Evolutionary conservation across 30 jellyfish, hydroid and myxozoan genomes (phyloP).

Genomic region (Morbakka virulenta): DNA sequence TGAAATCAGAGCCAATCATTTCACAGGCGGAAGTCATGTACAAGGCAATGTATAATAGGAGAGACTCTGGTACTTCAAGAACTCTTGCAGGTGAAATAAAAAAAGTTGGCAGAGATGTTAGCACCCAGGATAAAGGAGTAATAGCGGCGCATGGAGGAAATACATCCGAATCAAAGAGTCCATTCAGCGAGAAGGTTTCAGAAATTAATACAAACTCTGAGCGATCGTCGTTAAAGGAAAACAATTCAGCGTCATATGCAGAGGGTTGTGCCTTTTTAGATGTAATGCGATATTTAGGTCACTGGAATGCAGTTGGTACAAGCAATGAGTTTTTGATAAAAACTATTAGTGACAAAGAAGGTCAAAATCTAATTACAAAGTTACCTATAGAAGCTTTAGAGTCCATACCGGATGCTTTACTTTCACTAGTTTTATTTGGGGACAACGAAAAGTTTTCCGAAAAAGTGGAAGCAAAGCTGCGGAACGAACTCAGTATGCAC

Average conservation of each 20-base stretch:
- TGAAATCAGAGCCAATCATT: slow-evolving; percentile 72
- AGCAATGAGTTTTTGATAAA: too few species aligned
- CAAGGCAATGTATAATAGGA: neutral
- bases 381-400: neutral
- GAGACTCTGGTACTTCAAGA: neutral
- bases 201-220: neutral
- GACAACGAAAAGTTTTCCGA: neutral
- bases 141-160: neutral
- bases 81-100: neutral
- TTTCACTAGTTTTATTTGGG: neutral
- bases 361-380: neutral
- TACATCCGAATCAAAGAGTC: neutral
- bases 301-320: neutral
- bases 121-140: neutral
- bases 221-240: neutral
- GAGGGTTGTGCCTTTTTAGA: neutral
- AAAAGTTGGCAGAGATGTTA: neutral
- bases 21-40: slow-evolving; percentile 64
- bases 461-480: neutral
- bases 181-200: neutral
- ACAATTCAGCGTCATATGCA: neutral
- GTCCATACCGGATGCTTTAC: neutral
- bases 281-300: neutral
- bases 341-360: neutral
- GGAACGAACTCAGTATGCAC: neutral